phyloP scores from a whole-genome alignment of 2,113 vertebrate species.

The Rhynchomys soricoides region DNA sequence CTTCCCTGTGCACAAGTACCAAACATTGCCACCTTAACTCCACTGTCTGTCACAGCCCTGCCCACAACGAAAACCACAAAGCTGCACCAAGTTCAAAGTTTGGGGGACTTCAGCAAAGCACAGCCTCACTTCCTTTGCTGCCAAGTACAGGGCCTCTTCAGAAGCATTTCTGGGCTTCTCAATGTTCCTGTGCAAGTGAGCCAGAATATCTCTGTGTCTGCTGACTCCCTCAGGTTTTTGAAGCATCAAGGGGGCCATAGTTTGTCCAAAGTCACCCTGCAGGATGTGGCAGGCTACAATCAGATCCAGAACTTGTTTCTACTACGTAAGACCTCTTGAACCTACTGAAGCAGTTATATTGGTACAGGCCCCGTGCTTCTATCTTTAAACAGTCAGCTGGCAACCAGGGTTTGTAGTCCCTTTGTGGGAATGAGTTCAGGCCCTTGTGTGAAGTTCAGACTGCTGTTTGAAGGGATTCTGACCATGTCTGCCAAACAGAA shows the following conservation, averaged over 20 bases:
- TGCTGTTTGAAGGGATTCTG: slow-evolving; percentile 58
- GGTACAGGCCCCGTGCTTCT: background rate
- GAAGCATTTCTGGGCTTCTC: slow-evolving; percentile 36
- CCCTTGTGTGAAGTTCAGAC: slow-evolving; percentile 42
- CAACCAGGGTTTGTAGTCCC: background rate
- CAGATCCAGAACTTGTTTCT: slow-evolving; percentile 26
- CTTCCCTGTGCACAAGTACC: background rate
- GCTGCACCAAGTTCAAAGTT: slow-evolving; percentile 48
- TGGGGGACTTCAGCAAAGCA: slow-evolving; percentile 17
- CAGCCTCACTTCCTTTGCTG: background rate
- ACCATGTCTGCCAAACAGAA: slow-evolving; percentile 50
- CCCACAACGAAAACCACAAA: slow-evolving; percentile 8
- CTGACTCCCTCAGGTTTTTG: slow-evolving; percentile 60
- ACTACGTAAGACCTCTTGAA: slow-evolving; percentile 29
- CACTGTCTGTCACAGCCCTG: background rate
- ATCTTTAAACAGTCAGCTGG: slow-evolving; percentile 57
- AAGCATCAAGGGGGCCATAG: background rate
- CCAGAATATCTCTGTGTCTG: slow-evolving; percentile 60
- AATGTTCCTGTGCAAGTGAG: slow-evolving; percentile 20
- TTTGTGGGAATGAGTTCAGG: slow-evolving; percentile 37
- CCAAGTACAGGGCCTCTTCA: background rate
- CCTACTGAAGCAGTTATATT: background rate
- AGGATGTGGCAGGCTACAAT: background rate
- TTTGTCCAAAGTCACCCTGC: slow-evolving; percentile 44
- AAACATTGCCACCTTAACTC: background rate